These are phyloP conservation scores for Onychorhynchus coronatus DNA, from an alignment of 2,113 vertebrate species.

Conservation along the genomic window DNA sequence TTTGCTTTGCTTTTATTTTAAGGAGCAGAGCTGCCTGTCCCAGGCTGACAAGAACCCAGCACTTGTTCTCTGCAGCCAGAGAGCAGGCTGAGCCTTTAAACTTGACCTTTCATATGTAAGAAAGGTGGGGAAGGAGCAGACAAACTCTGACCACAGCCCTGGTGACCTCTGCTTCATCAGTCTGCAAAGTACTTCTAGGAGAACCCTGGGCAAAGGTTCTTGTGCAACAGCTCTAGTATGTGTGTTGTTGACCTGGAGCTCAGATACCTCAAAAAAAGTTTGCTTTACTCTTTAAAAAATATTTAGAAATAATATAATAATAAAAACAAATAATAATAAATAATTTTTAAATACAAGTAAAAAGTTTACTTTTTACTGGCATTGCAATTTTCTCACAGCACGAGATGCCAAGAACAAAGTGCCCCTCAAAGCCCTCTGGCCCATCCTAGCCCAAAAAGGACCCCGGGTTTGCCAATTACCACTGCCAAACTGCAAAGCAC, in stretches of 20 bases:
- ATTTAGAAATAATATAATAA: background rate
- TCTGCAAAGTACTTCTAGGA: background rate
- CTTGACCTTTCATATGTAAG: background rate
- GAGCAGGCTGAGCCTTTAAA: background rate
- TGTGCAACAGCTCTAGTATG: background rate
- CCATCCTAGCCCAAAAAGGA: background rate
- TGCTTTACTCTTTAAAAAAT: background rate
- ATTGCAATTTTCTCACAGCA: background rate
- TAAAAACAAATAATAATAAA: background rate
- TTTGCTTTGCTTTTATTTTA: background rate
- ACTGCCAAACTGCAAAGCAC: background rate
- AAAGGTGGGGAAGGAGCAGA: background rate
- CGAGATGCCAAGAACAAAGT: background rate
- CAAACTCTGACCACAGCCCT: background rate
- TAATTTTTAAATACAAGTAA: background rate
- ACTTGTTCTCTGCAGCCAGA: background rate
- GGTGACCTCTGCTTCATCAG: background rate
- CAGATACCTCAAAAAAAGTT: background rate
- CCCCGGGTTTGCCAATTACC: background rate
- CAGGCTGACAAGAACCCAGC: background rate
- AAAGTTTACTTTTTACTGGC: background rate
- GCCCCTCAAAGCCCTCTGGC: background rate
- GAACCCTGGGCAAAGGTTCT: slow-evolving; percentile 9
- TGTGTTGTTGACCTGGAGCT: background rate
- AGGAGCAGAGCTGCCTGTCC: background rate